Percentiles rank a stretch among this genome's conserved stretches.
These are phyloP conservation scores for Sicus ferrugineus DNA, from an alignment of 2,888 invertebrate genomes.

Conservation along the genomic window DNA sequence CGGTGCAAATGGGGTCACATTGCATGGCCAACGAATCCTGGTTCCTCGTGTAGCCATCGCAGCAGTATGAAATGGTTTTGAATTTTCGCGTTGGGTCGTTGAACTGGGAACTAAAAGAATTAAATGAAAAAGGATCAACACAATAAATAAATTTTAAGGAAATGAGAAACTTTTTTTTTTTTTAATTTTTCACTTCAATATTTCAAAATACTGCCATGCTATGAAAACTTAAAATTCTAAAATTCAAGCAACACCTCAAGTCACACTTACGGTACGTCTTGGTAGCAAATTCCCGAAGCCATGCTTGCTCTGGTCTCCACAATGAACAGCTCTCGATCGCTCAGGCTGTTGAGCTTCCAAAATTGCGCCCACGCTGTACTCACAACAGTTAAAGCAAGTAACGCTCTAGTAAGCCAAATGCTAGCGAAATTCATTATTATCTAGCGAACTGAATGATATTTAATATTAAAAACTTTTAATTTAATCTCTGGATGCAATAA, in stretches of 20 bases:
- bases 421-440: background rate
- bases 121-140: background rate
- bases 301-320: slow-evolving; percentile 49
- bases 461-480: no score
- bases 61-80: slow-evolving; percentile 74
- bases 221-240: background rate
- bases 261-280: slow-evolving; percentile 56
- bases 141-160: no score
- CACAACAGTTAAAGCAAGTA: slow-evolving; percentile 11
- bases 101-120: slow-evolving; percentile 44
- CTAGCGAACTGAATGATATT: no score
- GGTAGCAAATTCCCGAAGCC: slow-evolving; percentile 59
- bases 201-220: no score
- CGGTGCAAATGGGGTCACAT: slow-evolving; percentile 65
- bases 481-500: background rate
- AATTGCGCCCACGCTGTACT: slow-evolving; percentile 46
- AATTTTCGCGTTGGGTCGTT: slow-evolving; percentile 56
- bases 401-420: background rate
- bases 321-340: slow-evolving; percentile 46
- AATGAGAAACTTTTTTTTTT: background rate
- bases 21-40: slow-evolving; percentile 63
- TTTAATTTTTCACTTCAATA: no score
- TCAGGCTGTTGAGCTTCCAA: slow-evolving; percentile 46
- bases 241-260: background rate
- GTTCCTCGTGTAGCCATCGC: slow-evolving; percentile 73